A percentile compares a stretch with the other conserved stretches of the same genome.
Conservation (phyloP, 2,113 vertebrate genomes). For the Toxostoma redivivum region DNA sequence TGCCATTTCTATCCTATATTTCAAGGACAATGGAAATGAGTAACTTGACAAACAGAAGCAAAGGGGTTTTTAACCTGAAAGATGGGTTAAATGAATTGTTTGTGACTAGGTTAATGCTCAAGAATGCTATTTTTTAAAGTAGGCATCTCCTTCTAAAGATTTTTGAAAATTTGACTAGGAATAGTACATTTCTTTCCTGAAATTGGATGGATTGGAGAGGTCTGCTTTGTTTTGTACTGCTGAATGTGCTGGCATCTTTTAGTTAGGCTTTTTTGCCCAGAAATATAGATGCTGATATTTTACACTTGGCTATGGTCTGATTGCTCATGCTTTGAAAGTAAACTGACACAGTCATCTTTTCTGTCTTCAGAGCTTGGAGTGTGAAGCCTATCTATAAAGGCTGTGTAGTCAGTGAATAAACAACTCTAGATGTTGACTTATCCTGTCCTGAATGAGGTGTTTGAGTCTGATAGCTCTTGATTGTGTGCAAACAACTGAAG, state of each 20-base stretch:
- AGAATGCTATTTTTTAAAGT: not conserved
- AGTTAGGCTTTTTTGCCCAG: not conserved
- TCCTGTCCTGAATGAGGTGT: not conserved
- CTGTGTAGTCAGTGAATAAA: not conserved
- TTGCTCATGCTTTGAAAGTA: not conserved
- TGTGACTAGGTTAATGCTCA: not conserved
- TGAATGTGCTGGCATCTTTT: not conserved
- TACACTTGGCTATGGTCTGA: not conserved
- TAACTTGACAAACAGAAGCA: not conserved
- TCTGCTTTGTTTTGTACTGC: not conserved
- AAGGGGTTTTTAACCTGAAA: not conserved
- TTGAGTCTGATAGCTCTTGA: not conserved
- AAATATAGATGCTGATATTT: not conserved
- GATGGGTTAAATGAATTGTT: not conserved
- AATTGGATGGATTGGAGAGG: not conserved
- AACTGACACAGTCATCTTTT: not conserved
- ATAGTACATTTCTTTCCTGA: fast-evolving
- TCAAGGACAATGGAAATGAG: not conserved
- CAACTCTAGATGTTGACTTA: not conserved
- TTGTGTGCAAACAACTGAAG: not conserved
- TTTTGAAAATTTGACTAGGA: not conserved
- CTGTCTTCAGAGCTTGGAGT: not conserved
- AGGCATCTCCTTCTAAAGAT: not conserved
- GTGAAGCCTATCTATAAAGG: not conserved
- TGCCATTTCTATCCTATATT: not conserved